These are phyloP conservation scores for Scarus forsteni DNA, from an alignment of 2,797 vertebrate species.

Conservation along the genomic window DNA sequence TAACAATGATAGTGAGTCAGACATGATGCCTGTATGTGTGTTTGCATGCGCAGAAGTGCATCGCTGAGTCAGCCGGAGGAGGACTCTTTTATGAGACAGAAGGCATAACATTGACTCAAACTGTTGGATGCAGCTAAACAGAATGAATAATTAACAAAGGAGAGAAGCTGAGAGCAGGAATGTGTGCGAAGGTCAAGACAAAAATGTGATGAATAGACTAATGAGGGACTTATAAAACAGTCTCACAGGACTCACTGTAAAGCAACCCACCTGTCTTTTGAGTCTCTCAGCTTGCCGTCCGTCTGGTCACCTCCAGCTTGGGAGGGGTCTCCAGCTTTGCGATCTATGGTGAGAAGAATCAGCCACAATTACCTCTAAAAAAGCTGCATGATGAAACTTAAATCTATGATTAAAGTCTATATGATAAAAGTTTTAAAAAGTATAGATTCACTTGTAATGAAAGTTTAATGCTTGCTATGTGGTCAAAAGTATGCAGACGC, in stretches of 20 bases:
- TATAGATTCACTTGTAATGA: no score
- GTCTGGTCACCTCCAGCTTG: slow-evolving; percentile 76
- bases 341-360: slow-evolving; percentile 71
- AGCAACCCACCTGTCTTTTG: slow-evolving; percentile 82
- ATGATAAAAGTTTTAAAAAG: background rate
- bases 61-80: slow-evolving; percentile 39
- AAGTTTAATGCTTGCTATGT: background rate
- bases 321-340: slow-evolving; percentile 78
- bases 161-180: slow-evolving; percentile 12
- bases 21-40: background rate
- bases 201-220: slow-evolving; percentile 16
- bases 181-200: slow-evolving; percentile 16
- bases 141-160: slow-evolving; percentile 28
- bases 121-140: slow-evolving; percentile 29
- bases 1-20: slow-evolving; percentile 45
- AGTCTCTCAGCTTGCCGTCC: slow-evolving; percentile 79
- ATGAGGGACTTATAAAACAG: slow-evolving; percentile 13
- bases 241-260: background rate
- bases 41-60: slow-evolving; percentile 6
- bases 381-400: no score
- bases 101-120: slow-evolving; percentile 41
- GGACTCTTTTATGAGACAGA: slow-evolving; percentile 39
- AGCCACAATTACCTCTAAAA: background rate
- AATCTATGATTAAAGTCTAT: no score
- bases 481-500: slow-evolving; percentile 1